These are phyloP conservation scores for Champsocephalus gunnari DNA, from an alignment of 2,797 vertebrate species.

Conservation along the genomic window DNA sequence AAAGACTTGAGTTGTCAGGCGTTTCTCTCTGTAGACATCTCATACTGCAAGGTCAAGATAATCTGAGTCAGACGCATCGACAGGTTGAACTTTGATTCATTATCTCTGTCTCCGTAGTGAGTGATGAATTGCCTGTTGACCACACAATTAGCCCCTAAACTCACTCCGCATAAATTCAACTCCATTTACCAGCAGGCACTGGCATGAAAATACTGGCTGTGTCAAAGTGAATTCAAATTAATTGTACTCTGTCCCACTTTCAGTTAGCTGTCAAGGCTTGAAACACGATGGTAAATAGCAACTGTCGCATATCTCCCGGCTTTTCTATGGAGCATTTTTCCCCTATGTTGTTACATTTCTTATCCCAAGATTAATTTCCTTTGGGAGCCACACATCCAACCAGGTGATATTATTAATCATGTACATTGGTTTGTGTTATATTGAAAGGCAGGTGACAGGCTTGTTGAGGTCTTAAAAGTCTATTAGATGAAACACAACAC, in stretches of 20 bases:
- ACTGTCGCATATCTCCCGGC: background rate
- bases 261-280: constrained; percentile 32
- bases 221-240: constrained; percentile 19
- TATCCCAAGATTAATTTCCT: constrained; percentile 59
- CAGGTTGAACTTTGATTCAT: constrained; percentile 31
- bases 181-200: constrained; percentile 1
- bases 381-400: constrained; percentile 19
- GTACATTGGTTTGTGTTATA: constrained; percentile 4
- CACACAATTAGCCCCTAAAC: constrained; percentile 8
- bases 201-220: constrained; percentile 20
- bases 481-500: background rate
- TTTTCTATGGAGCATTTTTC: constrained; percentile 7
- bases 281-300: constrained; percentile 29
- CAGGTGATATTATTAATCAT: constrained; percentile 40
- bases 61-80: constrained; percentile 12
- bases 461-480: constrained; percentile 9
- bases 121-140: constrained; percentile 17
- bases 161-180: constrained; percentile 9
- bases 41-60: background rate
- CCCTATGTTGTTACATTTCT: constrained; percentile 18
- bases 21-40: background rate
- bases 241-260: background rate
- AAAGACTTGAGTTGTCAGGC: background rate
- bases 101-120: constrained; percentile 4
- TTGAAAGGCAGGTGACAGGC: constrained; percentile 5